A percentile compares a stretch with the other conserved stretches of the same genome.
Evolutionary conservation across 2,797 vertebrate genomes (phyloP).

Genomic region (Darevskia nairensis): DNA sequence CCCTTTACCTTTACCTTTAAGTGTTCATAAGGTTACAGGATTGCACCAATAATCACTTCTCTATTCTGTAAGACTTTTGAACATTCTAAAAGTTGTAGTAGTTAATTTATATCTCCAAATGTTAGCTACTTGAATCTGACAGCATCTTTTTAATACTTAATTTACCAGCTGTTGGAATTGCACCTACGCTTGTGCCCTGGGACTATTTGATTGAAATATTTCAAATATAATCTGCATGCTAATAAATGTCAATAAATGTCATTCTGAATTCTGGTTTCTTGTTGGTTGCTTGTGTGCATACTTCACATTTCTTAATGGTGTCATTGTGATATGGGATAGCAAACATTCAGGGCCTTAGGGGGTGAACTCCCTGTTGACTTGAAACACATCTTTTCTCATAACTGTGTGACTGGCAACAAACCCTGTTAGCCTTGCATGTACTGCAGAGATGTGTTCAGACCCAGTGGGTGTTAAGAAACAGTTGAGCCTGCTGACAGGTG

Average conservation of each 20-base stretch:
- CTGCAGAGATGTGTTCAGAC: constrained; percentile 18
- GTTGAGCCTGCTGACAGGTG: constrained; percentile 22
- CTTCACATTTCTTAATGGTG: constrained; percentile 15
- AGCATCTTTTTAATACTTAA: constrained; percentile 21
- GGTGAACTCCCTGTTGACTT: background rate
- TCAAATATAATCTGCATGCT: constrained; percentile 21
- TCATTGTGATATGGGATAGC: background rate
- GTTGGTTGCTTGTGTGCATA: background rate
- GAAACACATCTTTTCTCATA: background rate
- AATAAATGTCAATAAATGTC: constrained; percentile 18
- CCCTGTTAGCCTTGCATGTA: background rate
- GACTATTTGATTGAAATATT: background rate
- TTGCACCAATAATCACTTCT: background rate
- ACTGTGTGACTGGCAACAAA: background rate
- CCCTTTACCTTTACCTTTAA: too few relatives aligned
- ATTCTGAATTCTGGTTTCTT: background rate
- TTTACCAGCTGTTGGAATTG: constrained; percentile 7
- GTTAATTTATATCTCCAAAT: constrained; percentile 8
- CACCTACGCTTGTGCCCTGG: background rate
- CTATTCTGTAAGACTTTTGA: background rate
- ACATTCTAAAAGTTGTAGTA: background rate
- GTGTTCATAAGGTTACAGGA: background rate
- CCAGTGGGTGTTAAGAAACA: constrained; percentile 27
- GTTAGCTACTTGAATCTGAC: constrained; percentile 3
- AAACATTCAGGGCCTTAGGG: background rate